Evolutionary conservation across 1,140 invertebrate genomes (phyloP).

Genomic region (Caenorhabditis remanei): DNA sequence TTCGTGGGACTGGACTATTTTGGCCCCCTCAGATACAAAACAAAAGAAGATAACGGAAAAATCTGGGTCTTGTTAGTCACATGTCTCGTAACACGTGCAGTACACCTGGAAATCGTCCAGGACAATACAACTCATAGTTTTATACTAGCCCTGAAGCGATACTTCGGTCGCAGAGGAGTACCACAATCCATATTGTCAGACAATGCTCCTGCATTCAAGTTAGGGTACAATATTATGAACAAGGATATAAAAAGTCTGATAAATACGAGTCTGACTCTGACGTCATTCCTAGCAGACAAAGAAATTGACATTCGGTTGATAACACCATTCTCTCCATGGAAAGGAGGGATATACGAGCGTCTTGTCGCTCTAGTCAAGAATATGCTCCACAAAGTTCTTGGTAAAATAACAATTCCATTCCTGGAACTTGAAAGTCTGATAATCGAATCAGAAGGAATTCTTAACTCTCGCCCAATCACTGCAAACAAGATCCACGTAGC

Average conservation of each 20-base stretch:
- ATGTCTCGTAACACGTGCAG: neutral
- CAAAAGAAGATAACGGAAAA: neutral
- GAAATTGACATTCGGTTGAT: neutral
- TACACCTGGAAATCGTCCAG: slow-evolving; percentile 28
- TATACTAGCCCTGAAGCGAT: neutral
- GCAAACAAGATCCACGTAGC: neutral
- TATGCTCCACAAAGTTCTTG: neutral
- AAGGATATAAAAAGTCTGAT: neutral
- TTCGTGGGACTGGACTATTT: slow-evolving; percentile 26
- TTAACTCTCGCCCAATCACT: slow-evolving; percentile 29
- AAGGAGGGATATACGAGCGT: slow-evolving; percentile 55
- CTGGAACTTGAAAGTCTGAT: neutral
- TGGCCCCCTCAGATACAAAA: neutral
- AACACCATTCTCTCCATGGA: slow-evolving; percentile 11
- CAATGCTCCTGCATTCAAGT: slow-evolving; percentile 18
- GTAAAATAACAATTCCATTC: neutral
- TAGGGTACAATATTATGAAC: slow-evolving; percentile 26
- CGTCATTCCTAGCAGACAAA: neutral
- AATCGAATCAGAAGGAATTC: slow-evolving; percentile 28
- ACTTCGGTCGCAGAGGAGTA: slow-evolving; percentile 44
- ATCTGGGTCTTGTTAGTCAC: neutral
- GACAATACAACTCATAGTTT: neutral
- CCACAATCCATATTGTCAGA: slow-evolving; percentile 20
- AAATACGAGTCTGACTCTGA: neutral
- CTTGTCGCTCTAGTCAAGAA: slow-evolving; percentile 16